Base-by-base conservation (phyloP, 2,113 vertebrate genomes). In the Natator depressus region DNA sequence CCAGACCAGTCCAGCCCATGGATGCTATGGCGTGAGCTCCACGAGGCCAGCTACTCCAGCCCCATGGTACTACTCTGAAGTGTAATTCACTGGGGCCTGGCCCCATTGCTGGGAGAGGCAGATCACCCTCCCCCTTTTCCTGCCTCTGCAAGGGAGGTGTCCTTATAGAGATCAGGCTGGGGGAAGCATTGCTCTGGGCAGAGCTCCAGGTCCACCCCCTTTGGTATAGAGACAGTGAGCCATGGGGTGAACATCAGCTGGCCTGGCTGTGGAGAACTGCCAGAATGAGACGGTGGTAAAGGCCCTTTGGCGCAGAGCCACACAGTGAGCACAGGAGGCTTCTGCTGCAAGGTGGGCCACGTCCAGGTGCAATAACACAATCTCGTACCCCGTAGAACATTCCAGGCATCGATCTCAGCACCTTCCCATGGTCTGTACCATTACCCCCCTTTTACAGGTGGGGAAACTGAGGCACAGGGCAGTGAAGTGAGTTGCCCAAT, bases 371-470 rank as follows among this genome's bases (percentile, higher is more conserved):
- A 7, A 29, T 59, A 27, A 59, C 57, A 31, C 29, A 13, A 59
- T 35, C 35, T 69, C 1, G 16, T 2, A 8, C 35, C 5, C 2
- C 31, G 31, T 9, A n/a, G 17, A 35, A 13, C 11, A 13, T 16
- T 17, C 16, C 65, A 14, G 14, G 31, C 6, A 3, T 65, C 62
- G 1, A 13, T 17, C 14, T 31, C 29, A 35, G 31, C 31, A 17
- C 14, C 8, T 19, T 35, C 8, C 35, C 35, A 69, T 19, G 31
- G 35, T 16, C 62, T 65, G 31, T 35, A 69, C 9, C 35, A 10
- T 69, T 19, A n/a, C 4, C 16, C 65, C 14, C 14, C 17, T 4
- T 69, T 69, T 19, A 69, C 65, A n/a, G 35, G 8, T n/a, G 65
- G 35, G 65, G 65, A 69, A 69, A 69, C 16, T n/a, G 65, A 69